Evolutionary conservation across 2,888 invertebrate species (phyloP), one percentile per base, ranked within the genome.

Genomic region (Isotomurus palustris): DNA sequence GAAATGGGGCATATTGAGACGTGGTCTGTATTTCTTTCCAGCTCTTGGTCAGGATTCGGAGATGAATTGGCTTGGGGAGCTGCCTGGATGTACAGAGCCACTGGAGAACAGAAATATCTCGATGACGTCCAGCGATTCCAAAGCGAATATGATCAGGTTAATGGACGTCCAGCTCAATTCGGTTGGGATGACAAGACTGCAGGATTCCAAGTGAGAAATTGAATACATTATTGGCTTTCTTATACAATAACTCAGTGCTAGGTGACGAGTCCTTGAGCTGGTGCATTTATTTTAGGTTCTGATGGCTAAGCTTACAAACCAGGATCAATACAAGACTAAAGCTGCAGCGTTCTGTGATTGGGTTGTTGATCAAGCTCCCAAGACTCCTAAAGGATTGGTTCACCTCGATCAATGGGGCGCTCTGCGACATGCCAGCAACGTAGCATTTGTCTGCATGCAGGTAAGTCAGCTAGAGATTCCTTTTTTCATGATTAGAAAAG

Each of bases 321-420:
- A 56, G 3, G 10, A 43, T 1, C 45, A 56, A n/a, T 72, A 71
- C 53, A 48, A 38, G 19, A 51, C 58, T n/a, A 58, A 78, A 1
- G 76, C 77, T 0, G 73, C 74, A 29, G 22, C 48, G 3, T 68
- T 66, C 38, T 71, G 71, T 44, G 68, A 71, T 51, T 62, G 60
- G 56, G 60, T 65, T 12, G 56, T 67, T 8, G 55, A 64, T 48
- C 22, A 53, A 27, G 60, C 62, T 25, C 64, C 60, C n/a, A 69
- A 61, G 35, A 71, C 71, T 2, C 68, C 71, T 1, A 68, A 70
- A 38, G 71, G 72, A 3, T 56, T 72, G 6, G 58, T 70, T 4
- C 70, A 58, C 58, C 32, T 71, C 4, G 57, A 60, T 25, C 44
- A 66, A 21, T 71, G 71, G 71, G 71, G 71, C 3, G 56, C 68